Conservation (phyloP, 1,140 invertebrate species). For the Andrena cerasifolii region DNA sequence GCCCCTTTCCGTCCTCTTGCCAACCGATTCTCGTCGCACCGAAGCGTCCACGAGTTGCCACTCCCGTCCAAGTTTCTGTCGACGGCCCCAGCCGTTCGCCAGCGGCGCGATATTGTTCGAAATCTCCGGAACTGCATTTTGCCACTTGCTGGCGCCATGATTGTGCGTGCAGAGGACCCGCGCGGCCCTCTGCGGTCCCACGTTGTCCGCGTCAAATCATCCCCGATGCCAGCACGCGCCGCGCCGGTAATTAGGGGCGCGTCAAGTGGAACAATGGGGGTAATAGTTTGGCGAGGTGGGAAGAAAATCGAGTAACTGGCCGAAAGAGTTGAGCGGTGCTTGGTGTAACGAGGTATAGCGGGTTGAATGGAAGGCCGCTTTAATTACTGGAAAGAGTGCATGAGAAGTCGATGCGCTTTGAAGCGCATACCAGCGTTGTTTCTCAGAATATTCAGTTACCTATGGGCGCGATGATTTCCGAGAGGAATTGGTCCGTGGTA, state of each 20-base stretch:
- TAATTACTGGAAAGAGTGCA: too few relatives aligned
- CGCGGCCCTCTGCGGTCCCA: not conserved
- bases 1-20: not conserved
- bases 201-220: constrained; percentile 18
- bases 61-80: constrained; percentile 50
- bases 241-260: not conserved
- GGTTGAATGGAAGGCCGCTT: too few relatives aligned
- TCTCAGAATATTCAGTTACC: too few relatives aligned
- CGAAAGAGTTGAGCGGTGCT: not conserved
- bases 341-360: constrained; percentile 1
- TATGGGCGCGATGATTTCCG: too few relatives aligned
- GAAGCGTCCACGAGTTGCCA: constrained; percentile 37
- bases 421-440: too few relatives aligned
- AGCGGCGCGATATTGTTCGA: constrained; percentile 53
- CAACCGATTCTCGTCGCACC: constrained; percentile 40
- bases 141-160: constrained; percentile 3
- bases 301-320: not conserved
- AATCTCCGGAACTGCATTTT: constrained; percentile 54
- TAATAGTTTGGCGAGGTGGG: not conserved
- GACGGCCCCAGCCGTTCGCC: constrained; percentile 13
- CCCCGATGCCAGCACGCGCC: not conserved
- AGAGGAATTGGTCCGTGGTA: too few relatives aligned
- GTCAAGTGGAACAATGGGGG: not conserved
- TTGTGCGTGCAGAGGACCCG: not conserved
- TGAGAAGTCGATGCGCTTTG: too few relatives aligned